Base-by-base conservation (phyloP, 2,113 vertebrate genomes). In the Gallinago paraguaiae region DNA sequence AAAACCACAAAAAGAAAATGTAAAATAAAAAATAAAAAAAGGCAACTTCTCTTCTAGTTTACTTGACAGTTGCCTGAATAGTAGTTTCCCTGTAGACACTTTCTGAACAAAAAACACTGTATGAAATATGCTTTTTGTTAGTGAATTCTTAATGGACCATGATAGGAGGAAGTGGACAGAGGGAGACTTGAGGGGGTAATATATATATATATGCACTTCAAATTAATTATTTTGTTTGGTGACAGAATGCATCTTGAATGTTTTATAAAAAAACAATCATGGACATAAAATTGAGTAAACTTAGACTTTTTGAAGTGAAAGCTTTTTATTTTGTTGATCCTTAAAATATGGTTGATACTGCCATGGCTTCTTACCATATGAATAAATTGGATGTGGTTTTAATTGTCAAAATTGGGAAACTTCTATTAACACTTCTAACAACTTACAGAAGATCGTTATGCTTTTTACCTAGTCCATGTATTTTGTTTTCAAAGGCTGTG, bases 401-500 rank as follows among this genome's bases (percentile, higher is more conserved):
- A 69, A 39, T 48, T 8, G 28, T 71, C 17, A 76, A 12, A 88
- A 71, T 19, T 23, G 27, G 7, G 23, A 59, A 69, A 18, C 20
- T 65, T 81, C 19, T 10, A 2, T 23, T 53, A 81, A 17, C 3
- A 5, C 7, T 72, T 94, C 1, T 17, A 41, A 0, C 37, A 76
- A 24, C 17, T 64, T 81, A 39, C 0, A 88, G 65, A 64, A 72
- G 43, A 41, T n/a, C 76, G 17, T 59, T 12, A 6, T 69, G 13
- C 9, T 60, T 94, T 84, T 65, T 80, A 18, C 9, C 2, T 60
- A 59, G 23, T 82, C 23, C 31, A 4, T 69, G 25, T 70, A 2
- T 93, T 91, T 78, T 84, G 39, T 97, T 91, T 90, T 65, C 60
- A 41, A 97, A 99, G 99, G 98, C 99, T 10, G 95, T 98, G 59